These are phyloP conservation scores for Euleptes europaea DNA, from an alignment of 2,113 vertebrate species.

Conservation along the genomic window DNA sequence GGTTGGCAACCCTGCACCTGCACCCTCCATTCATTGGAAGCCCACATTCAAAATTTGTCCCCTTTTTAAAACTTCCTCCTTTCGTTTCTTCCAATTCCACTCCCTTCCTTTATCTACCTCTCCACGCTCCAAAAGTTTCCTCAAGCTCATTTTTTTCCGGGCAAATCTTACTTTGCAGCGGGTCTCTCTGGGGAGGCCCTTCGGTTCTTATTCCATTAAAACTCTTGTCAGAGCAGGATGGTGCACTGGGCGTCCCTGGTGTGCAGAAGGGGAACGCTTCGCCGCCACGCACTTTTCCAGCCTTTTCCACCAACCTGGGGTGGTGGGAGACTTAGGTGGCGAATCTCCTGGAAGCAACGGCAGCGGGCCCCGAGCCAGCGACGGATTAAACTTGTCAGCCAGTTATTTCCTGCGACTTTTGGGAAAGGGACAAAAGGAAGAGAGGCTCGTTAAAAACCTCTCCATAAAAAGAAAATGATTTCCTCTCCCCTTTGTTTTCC, in stretches of 20 bases:
- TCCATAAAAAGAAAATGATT: conserved; percentile 22
- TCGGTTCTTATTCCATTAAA: neutral
- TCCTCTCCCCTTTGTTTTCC: neutral
- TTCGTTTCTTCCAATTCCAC: neutral
- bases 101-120: neutral
- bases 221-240: neutral
- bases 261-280: neutral
- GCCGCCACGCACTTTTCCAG: neutral
- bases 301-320: neutral
- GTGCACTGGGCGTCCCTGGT: neutral
- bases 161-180: neutral
- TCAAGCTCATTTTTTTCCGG: neutral
- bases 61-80: neutral
- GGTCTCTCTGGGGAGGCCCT: neutral
- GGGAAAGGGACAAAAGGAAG: conserved; percentile 2
- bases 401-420: conserved; percentile 5
- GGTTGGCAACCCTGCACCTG: no score
- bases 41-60: no score
- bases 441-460: neutral
- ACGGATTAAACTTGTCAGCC: neutral
- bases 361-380: conserved; percentile 16
- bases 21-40: neutral
- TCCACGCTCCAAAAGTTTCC: neutral
- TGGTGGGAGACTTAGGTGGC: neutral
- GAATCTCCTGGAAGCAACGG: neutral